A percentile compares a stretch with the other conserved stretches of the same genome.
These are phyloP conservation scores for Gibbula magus DNA, from an alignment of 2,888 invertebrate species.

Conservation along the genomic window DNA sequence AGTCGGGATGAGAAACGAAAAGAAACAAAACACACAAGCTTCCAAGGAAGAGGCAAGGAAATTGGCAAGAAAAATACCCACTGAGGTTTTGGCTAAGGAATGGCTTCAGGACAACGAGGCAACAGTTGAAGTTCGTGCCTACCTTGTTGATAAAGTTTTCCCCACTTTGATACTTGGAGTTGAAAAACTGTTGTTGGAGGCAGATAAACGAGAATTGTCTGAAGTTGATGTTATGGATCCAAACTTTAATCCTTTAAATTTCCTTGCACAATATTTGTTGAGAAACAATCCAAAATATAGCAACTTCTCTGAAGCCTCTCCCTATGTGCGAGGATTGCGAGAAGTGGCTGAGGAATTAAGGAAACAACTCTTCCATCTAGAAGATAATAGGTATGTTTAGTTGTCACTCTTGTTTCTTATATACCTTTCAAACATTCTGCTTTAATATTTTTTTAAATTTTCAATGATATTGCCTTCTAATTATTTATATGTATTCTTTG, in stretches of 20 bases:
- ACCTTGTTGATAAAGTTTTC: conserved; percentile 72
- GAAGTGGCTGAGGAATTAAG: conserved; percentile 71
- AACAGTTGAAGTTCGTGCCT: conserved; percentile 70
- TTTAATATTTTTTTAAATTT: no score
- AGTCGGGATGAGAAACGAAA: conserved; percentile 63
- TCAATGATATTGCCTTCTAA: no score
- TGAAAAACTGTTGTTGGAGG: conserved; percentile 74
- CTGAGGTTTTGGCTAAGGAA: conserved; percentile 71
- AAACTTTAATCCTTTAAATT: conserved; percentile 75
- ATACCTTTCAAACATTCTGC: no score
- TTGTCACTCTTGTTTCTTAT: neutral
- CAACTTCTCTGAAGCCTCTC: conserved; percentile 74
- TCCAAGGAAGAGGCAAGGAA: conserved; percentile 66
- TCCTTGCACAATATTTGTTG: conserved; percentile 74
- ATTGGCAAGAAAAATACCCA: conserved; percentile 71
- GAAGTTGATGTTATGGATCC: conserved; percentile 62
- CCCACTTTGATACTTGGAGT: conserved; percentile 74
- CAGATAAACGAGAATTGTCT: conserved; percentile 67
- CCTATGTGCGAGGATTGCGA: conserved; percentile 73
- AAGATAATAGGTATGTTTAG: conserved; percentile 71
- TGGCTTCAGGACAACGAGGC: conserved; percentile 71
- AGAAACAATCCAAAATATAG: conserved; percentile 75
- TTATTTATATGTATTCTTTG: no score
- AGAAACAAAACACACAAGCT: conserved; percentile 61
- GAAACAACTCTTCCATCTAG: conserved; percentile 71